These are phyloP conservation scores for Microcebus tavaratra DNA, from an alignment of 2,113 vertebrate genomes.

Conservation along the genomic window DNA sequence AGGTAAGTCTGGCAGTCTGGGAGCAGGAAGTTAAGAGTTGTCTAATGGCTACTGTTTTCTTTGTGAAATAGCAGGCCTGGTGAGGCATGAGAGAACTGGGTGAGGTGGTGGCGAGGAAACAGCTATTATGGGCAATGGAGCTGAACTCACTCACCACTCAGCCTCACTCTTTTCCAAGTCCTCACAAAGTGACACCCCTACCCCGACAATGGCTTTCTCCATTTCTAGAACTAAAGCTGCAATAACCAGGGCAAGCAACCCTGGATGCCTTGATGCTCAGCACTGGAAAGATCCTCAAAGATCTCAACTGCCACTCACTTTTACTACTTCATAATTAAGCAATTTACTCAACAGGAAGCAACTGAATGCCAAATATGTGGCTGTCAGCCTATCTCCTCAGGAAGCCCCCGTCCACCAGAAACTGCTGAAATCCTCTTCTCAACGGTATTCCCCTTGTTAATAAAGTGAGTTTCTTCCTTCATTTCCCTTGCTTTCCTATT, in stretches of 20 bases:
- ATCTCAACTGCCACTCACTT: slow-evolving; percentile 8
- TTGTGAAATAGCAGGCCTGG: background rate
- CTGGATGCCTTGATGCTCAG: background rate
- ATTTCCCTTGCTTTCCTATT: background rate
- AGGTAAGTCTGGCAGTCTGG: background rate
- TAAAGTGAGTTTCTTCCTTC: background rate
- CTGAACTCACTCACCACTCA: background rate
- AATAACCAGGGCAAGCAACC: background rate
- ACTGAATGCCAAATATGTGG: slow-evolving; percentile 5
- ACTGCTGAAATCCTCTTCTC: slow-evolving; percentile 4
- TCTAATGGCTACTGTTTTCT: background rate
- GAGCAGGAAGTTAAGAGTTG: background rate
- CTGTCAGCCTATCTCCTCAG: background rate
- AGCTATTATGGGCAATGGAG: background rate
- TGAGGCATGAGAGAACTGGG: background rate
- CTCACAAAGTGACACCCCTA: background rate
- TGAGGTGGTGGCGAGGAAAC: background rate
- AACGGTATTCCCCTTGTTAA: background rate
- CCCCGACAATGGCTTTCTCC: background rate
- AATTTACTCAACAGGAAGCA: slow-evolving; percentile 50
- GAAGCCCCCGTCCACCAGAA: background rate
- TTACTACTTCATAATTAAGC: slow-evolving; percentile 35
- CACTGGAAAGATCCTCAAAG: background rate
- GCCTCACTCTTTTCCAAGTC: background rate
- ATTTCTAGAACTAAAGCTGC: background rate